Conservation (phyloP, 1,140 invertebrate species). For the Panulirus ornatus region DNA sequence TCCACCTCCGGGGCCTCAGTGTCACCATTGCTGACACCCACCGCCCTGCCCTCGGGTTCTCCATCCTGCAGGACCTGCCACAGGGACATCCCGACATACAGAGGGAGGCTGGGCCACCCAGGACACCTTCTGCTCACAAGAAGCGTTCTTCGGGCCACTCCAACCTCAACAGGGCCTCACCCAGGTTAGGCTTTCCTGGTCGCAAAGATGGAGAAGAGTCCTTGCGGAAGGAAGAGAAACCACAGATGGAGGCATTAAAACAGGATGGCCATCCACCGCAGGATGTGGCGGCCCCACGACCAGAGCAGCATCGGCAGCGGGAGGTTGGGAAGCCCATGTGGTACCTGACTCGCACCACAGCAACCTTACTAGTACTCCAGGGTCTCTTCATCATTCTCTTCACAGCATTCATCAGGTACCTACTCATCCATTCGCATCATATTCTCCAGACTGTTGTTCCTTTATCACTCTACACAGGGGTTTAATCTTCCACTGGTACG, state of each 20-base stretch:
- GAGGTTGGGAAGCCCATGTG: slow-evolving; percentile 2
- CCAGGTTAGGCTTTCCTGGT: too few relatives aligned
- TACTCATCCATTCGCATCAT: too few relatives aligned
- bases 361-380: background rate
- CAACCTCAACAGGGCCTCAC: background rate
- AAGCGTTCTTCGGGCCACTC: background rate
- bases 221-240: background rate
- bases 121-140: too few relatives aligned
- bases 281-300: too few relatives aligned
- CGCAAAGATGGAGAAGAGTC: background rate
- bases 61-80: background rate
- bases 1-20: slow-evolving; percentile 21
- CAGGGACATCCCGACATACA: background rate
- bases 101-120: background rate
- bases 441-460: background rate
- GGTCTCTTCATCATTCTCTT: slow-evolving; percentile 21
- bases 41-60: background rate
- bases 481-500: too few relatives aligned
- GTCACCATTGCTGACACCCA: background rate
- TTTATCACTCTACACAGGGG: too few relatives aligned
- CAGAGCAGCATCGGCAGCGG: background rate
- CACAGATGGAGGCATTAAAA: too few relatives aligned
- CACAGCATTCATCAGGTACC: slow-evolving; percentile 24
- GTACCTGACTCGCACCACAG: slow-evolving; percentile 25
- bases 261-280: background rate